Evolutionary conservation across 1,140 invertebrate species (phyloP).

Genomic region (Drosophila mayri): DNA sequence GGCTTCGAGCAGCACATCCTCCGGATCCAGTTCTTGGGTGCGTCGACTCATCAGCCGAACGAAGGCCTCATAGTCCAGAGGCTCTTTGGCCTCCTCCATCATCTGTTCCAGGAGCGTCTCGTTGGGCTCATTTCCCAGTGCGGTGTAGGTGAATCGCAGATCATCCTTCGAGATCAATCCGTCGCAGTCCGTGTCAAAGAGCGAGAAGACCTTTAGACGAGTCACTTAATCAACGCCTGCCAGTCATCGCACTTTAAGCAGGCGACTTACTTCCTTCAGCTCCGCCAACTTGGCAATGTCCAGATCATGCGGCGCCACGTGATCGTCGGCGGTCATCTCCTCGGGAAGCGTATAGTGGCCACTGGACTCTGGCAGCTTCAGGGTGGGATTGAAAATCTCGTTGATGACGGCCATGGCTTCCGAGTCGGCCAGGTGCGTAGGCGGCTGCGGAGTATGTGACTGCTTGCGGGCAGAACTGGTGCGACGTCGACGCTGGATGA

Average conservation of each 20-base stretch:
- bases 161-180: constrained; percentile 87
- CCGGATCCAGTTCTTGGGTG: constrained; percentile 87
- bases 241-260: background rate
- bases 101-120: constrained; percentile 86
- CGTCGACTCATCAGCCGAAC: constrained; percentile 87
- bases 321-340: constrained; percentile 85
- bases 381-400: constrained; percentile 84
- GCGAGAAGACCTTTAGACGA: constrained; percentile 86
- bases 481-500: constrained; percentile 65
- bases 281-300: constrained; percentile 87
- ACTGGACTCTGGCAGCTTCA: constrained; percentile 81
- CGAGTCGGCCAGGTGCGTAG: constrained; percentile 55
- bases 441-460: constrained; percentile 62
- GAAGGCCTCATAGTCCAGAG: constrained; percentile 87
- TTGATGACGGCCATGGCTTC: constrained; percentile 85
- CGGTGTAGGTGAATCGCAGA: constrained; percentile 86
- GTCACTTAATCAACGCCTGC: background rate
- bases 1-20: constrained; percentile 87
- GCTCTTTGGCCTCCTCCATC: constrained; percentile 87
- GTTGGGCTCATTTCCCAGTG: constrained; percentile 86
- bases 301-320: constrained; percentile 86
- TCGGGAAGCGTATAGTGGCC: constrained; percentile 86
- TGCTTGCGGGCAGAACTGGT: constrained; percentile 67
- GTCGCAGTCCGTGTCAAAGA: constrained; percentile 87
- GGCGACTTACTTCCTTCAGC: constrained; percentile 86